Conservation (phyloP, 2,113 vertebrate genomes). For the Ramphastos sulfuratus region DNA sequence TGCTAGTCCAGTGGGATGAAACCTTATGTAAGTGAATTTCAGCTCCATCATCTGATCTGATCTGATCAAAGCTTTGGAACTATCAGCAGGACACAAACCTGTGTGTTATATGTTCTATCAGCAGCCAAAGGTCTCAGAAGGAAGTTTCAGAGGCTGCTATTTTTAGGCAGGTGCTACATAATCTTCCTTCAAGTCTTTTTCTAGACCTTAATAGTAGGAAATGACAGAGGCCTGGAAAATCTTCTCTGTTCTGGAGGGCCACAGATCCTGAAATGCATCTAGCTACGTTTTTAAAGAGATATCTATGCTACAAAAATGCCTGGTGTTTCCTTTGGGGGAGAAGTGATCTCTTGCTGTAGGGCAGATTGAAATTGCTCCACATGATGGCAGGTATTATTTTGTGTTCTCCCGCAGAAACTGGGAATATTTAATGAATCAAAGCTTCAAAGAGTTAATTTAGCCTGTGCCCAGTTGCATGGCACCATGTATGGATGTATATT, state of each 20-base stretch:
- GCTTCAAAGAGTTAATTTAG: neutral
- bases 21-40: neutral
- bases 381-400: neutral
- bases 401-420: neutral
- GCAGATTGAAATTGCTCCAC: neutral
- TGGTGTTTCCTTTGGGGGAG: neutral
- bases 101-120: neutral
- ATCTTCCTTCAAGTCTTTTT: neutral
- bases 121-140: neutral
- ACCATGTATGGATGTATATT: accelerated
- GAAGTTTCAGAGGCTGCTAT: neutral
- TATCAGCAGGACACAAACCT: neutral
- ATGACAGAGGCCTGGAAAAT: neutral
- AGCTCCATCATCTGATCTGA: neutral
- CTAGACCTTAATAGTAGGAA: neutral
- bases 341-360: neutral
- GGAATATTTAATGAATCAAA: neutral
- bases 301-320: neutral
- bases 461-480: neutral
- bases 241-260: neutral
- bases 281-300: neutral
- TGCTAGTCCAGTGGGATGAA: neutral
- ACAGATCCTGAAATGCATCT: neutral
- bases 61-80: neutral
- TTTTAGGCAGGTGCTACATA: neutral